Evolutionary conservation across 2,113 vertebrate genomes (phyloP).

Genomic region (Nycticorax nycticorax): DNA sequence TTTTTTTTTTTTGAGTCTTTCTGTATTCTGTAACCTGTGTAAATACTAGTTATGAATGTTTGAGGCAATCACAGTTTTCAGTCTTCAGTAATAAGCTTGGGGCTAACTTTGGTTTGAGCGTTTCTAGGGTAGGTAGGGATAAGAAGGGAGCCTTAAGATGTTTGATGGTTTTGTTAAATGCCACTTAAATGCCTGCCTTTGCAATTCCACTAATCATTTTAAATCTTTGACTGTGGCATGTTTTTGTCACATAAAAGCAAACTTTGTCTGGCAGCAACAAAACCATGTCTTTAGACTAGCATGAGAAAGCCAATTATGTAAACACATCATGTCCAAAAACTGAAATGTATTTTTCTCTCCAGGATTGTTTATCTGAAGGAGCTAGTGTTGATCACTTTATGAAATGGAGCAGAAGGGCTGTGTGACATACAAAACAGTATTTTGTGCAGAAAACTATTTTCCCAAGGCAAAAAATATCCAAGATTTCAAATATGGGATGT

Average conservation of each 20-base stretch:
- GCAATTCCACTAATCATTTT: not conserved
- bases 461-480: not conserved
- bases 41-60: not conserved
- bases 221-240: not conserved
- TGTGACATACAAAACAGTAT: not conserved
- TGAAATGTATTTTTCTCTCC: not conserved
- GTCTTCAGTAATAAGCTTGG: not conserved
- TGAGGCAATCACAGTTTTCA: not conserved
- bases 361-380: conserved; percentile 22
- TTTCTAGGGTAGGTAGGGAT: not conserved
- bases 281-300: not conserved
- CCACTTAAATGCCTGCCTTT: not conserved
- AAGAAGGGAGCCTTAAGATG: not conserved
- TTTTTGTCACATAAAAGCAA: not conserved
- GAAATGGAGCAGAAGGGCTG: not conserved
- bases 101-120: not conserved
- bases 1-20: not conserved
- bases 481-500: not conserved
- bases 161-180: not conserved
- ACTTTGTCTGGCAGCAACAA: not conserved
- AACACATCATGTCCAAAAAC: not conserved
- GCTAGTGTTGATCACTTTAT: not conserved
- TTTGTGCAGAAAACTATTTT: not conserved
- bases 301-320: not conserved
- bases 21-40: not conserved